Evolutionary conservation across 2,888 invertebrate genomes (phyloP), one percentile per base, ranked within the genome.

Genomic region (Dryobota labecula): DNA sequence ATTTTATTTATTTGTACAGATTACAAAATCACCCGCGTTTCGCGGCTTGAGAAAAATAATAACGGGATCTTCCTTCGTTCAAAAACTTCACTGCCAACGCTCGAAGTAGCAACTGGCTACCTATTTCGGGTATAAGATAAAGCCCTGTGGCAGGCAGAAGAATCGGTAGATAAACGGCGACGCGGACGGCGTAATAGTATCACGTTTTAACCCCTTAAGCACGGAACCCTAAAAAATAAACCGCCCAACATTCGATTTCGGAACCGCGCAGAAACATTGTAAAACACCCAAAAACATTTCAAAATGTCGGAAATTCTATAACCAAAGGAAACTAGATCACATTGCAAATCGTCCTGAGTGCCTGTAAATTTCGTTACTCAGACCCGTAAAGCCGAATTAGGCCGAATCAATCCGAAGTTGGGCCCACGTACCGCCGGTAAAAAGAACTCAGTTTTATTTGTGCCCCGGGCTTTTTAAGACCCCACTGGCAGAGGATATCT

Each of bases 291-390:
- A 70, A 73, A 66, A 64, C 76, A 65, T 68, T 70, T 70, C 82
- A 71, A 73, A 72, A 70, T 54, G 24, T 41, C 66, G 63, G 62
- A 73, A 70, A 80, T 78, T 82, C 64, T 66, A 78, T 75, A 82
- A 71, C 65, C 70, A 70, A 49, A 62, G 43, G 27, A 82, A 82
- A 84, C 78, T 70, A 80, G 72, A 83, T 80, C 72, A 76, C 70
- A 63, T 70, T 73, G 72, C 71, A 79, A 73, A 80, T 85, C 80
- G 72, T 69, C 54, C 69, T 64, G 82, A 83, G 84, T 83, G 85
- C 80, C 70, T 83, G 84, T 84, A 85, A 85, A 84, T 76, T 85
- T 77, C n/a, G 70, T 84, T 78, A 85, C 73, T 64, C 56, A 45
- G 49, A 45, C 65, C 57, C 66, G 70, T 71, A 72, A 83, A 83